Evolutionary conservation across 2,888 invertebrate genomes (phyloP), one percentile per base, ranked within the genome.

Genomic region (Epinotia demarniana): DNA sequence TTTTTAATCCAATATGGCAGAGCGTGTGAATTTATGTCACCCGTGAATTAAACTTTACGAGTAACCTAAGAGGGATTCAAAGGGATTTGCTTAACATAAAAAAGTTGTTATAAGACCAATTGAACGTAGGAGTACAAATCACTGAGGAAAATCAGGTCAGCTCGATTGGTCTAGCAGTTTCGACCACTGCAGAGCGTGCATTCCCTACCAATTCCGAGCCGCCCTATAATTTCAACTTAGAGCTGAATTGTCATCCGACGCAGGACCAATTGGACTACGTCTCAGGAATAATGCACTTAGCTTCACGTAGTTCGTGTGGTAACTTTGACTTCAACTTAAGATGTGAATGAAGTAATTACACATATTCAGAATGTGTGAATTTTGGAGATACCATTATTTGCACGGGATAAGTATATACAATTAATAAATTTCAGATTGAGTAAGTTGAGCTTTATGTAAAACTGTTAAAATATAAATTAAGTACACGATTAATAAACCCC

Each of bases 171-270:
- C 33, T 43, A 43, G 66, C 55, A 55, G 64, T 71, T 75, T 61
- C 61, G 53, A 19, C 39, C 62, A 66, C 39, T 43, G 43, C 18
- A 63, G 69, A 64, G 39, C 64, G 4, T 60, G 70, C 74, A 69
- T 53, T 71, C 55, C 60, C 58, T 49, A 27, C 70, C 75, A 75
- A 75, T 75, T 61, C 46, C n/a, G 53, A 57, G 66, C 61, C 43
- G n/a, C 66, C 66, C 71, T 75, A 71, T 75, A 75, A 75, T 75
- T 75, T 71, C 27, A 71, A 71, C 71, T 71, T 66, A 75, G 53
- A 53, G 55, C 46, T 75, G 60, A 66, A 75, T 75, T 75, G 75
- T 75, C 71, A 75, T 61, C 60, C 60, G 39, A 71, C 53, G 75
- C 75, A 71, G 64, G 33, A n/a, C 58, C 55, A 74, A 69, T 74